Base-by-base conservation (phyloP, 2,113 vertebrate genomes). In the Eclectus roratus region DNA sequence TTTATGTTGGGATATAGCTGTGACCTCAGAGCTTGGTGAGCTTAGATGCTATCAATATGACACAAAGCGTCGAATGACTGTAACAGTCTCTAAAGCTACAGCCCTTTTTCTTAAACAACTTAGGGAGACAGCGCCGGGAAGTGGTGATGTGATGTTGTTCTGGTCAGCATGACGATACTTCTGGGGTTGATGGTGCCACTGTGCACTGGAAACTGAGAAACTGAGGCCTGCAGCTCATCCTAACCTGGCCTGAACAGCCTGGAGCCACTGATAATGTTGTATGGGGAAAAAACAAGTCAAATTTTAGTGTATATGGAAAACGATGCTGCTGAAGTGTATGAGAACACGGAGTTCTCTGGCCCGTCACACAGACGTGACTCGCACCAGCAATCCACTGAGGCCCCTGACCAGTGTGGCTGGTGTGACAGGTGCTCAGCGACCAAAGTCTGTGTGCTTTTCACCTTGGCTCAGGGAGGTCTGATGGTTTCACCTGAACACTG, bases 301-400 rank as follows among this genome's bases (percentile, higher is more conserved):
- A 35, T 80, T 63, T 43, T 17, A 52, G 41, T 33, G 10, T 29
- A 9, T 29, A 12, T 9, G 29, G 47, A 50, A 60, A 58, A 63
- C 9, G 6, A 10, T 5, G 5, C 49, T 44, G 44, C 55, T 70
- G 49, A 16, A 9, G 11, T 28, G 4, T 8, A n/a, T 6, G 37
- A n/a, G 43, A 63, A 50, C 2, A 19, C 12, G 15, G 2, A 6
- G 7, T 17, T 85, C 21, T 49, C 27, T 21, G 71, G 44, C 39
- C 49, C 17, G 15, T 29, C 46, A 2, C 3, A 0, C 1, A 53
- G 50, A 3, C 4, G 1, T 1, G 27, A 35, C 56, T 64, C 43
- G 7, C 6, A 10, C 3, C 14, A 21, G 52, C 39, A 68, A 4
- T 33, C 70, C 55, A 7, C 55, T n/a, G 24, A 47, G 88, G 64